Base-by-base conservation (phyloP, 1,140 invertebrate genomes). In the Rhopalosiphum padi region DNA sequence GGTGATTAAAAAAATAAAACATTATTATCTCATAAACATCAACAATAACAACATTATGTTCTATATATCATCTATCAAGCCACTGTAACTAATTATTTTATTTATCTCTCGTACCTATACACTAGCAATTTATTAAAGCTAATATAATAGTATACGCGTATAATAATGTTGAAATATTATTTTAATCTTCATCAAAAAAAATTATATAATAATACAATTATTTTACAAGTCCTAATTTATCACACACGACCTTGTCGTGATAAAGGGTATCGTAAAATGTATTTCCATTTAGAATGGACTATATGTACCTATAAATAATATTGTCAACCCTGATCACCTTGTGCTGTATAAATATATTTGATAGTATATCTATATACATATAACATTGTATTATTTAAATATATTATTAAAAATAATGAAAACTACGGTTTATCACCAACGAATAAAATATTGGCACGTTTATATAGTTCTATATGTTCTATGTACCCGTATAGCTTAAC, bases 301-400 rank as follows among this genome's bases (percentile, higher is more conserved):
- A n/a, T 18, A 46, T 86, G 41, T 86, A 86, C 11, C 43, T 43
- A 48, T 86, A 86, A n/a, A 46, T 77, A 77, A 85, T 83, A 41
- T 41, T 86, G 83, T 86, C 43, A 46, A 86, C 85, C 85, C 85
- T 46, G 85, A 86, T 86, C 43, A 86, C 85, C 85, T 86, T 86
- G 85, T 86, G 23, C 60, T 21, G 60, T n/a, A 77, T 77, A 77
- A 18, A n/a, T 77, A 77, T 77, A 68, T 77, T 77, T 35, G 30
- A n/a, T n/a, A 18, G 0, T 85, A 22, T 43, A n/a, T 77, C 25
- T 86, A 30, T 46, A n/a, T 15, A 35, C 22, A 41, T 30, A 86
- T 48, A 46, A 5, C 5, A 86, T 46, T 86, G 18, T 30, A 86
- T 86, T 86, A 43, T 30, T 86, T 5, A 46, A 86, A 30, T 60